Evolutionary conservation across 2,797 vertebrate species (phyloP).

Genomic region (Chromis chromis): DNA sequence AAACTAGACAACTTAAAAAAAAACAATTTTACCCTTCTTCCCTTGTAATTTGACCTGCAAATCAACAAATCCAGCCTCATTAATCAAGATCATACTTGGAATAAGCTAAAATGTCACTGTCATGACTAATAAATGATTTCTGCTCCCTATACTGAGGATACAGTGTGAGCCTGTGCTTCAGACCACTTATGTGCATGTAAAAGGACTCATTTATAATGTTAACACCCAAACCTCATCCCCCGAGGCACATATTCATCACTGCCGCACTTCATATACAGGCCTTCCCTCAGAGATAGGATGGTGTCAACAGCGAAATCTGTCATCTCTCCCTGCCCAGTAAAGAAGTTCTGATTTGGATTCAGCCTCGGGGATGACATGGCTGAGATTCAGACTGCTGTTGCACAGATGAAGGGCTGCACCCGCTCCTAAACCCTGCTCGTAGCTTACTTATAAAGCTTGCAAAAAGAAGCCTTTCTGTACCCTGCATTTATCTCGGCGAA

Average conservation of each 20-base stretch:
- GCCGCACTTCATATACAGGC: slow-evolving; percentile 8
- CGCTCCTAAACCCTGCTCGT: slow-evolving; percentile 8
- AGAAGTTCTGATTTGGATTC: slow-evolving; percentile 19
- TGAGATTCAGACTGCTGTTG: slow-evolving; percentile 44
- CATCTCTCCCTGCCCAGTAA: slow-evolving; percentile 30
- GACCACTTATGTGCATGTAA: slow-evolving; percentile 19
- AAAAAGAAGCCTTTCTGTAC: too few species aligned
- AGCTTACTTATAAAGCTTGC: too few species aligned
- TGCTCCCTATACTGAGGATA: not conserved
- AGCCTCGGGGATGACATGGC: slow-evolving; percentile 20
- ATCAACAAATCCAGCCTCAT: not conserved
- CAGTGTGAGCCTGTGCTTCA: slow-evolving; percentile 10
- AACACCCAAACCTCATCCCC: slow-evolving; percentile 34
- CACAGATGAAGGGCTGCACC: slow-evolving; percentile 35
- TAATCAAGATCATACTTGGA: not conserved
- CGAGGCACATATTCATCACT: slow-evolving; percentile 30
- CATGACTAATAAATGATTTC: not conserved
- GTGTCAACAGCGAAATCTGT: slow-evolving; percentile 41
- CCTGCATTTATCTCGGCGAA: too few species aligned
- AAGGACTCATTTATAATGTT: slow-evolving; percentile 32
- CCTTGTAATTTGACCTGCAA: slow-evolving; percentile 6
- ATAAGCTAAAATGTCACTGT: not conserved
- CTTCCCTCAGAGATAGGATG: slow-evolving; percentile 24
- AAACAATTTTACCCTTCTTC: not conserved
- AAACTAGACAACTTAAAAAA: not conserved